Conservation (phyloP, 2,888 invertebrate genomes). For the Saturnia pavonia region DNA sequence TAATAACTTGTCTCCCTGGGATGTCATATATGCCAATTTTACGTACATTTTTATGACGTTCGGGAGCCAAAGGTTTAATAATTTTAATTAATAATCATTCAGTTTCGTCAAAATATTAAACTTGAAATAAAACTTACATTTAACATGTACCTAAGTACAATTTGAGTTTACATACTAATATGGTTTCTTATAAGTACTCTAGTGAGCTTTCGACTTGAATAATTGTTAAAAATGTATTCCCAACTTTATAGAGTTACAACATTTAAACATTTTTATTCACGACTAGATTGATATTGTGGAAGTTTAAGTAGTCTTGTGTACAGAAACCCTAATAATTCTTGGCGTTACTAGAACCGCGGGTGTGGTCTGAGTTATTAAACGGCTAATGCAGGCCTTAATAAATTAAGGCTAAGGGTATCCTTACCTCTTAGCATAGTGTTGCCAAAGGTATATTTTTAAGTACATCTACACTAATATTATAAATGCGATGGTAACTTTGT, state of each 20-base stretch:
- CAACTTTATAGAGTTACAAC: background rate
- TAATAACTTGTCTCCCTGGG: too few relatives aligned
- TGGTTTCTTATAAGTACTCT: background rate
- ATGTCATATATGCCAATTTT: too few relatives aligned
- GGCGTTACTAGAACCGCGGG: background rate
- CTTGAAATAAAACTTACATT: too few relatives aligned
- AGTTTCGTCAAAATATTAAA: too few relatives aligned
- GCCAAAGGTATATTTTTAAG: background rate
- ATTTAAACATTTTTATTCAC: background rate
- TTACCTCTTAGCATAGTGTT: background rate
- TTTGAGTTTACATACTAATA: too few relatives aligned
- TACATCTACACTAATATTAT: too few relatives aligned
- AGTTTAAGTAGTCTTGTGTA: background rate
- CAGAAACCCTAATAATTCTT: slow-evolving; percentile 4
- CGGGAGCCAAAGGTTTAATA: too few relatives aligned
- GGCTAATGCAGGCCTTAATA: slow-evolving; percentile 5
- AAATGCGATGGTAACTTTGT: too few relatives aligned
- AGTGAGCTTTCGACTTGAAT: background rate
- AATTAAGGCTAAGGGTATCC: background rate
- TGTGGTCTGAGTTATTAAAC: background rate
- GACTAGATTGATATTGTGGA: background rate
- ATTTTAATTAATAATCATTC: too few relatives aligned
- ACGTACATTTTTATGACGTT: too few relatives aligned
- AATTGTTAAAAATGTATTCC: background rate
- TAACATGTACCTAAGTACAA: too few relatives aligned